Base-by-base conservation (phyloP, 2,797 vertebrate species). In the Sebastes matsubarae region DNA sequence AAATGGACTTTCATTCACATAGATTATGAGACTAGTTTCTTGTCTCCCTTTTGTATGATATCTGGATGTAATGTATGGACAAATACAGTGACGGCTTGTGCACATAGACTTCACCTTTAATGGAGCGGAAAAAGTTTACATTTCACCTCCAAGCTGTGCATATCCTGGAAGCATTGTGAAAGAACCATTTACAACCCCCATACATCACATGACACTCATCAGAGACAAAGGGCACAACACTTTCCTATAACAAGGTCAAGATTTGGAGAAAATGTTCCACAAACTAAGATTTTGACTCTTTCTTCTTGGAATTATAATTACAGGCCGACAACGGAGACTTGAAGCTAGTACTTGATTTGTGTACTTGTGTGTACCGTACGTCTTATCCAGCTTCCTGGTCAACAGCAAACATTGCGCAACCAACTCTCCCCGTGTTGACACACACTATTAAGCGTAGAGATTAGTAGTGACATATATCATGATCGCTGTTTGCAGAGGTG, bases 401-500 rank as follows among this genome's bases (percentile, higher is more conserved):
- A 7, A 73, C 14, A 4, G 82, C 77, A 90, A 93, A 92, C 79
- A 92, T 89, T 88, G 30, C 80, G 32, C 55, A 82, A 84, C 61
- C 75, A 72, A 57, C 55, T 86, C 42, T 75, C 55, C 32, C 65
- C 5, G 29, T 88, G 90, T 93, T 92, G 89, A 93, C 91, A 71
- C 67, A 79, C 67, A 81, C 75, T 77, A 89, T 83, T 86, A 82
- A 61, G 54, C 57, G 4, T 13, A 61, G 68, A 85, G 81, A 91
- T 92, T 90, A 89, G 69, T 70, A 71, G 72, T 54, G 65, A 25
- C 75, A 87, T 89, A 85, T 50, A 86, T 89, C 84, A 92, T 67
- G 34, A 59, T 76, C 25, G 66, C 64, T 92, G 83, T 94, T 93
- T 94, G 88, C 85, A 76, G 67, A 82, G 71, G 82, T 79, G 93